Evolutionary conservation across 2,797 vertebrate species (phyloP).

Genomic region (Gymnoscopelus braueri): DNA sequence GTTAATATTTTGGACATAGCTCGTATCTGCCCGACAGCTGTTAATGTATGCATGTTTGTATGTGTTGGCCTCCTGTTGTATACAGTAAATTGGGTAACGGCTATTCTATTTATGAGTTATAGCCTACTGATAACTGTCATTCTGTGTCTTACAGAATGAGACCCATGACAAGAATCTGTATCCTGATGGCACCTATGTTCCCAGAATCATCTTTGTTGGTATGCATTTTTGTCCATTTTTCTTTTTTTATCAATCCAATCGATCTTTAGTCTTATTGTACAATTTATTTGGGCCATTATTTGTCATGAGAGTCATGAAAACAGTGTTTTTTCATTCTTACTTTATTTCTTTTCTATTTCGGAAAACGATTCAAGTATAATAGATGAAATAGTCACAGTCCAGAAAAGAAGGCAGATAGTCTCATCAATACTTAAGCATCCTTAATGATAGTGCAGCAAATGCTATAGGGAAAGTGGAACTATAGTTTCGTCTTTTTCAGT

Average conservation of each 20-base stretch:
- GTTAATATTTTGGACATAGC: no score
- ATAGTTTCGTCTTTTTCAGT: conserved; percentile 2
- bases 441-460: conserved; percentile 17
- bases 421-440: conserved; percentile 6
- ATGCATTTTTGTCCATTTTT: conserved; percentile 28
- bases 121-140: neutral
- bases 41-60: no score
- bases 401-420: neutral
- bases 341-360: neutral
- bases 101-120: neutral
- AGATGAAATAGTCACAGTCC: neutral
- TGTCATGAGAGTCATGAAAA: no score
- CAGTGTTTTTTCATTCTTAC: neutral
- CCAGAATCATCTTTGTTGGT: conserved; percentile 92
- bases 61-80: no score
- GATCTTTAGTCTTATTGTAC: neutral
- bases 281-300: neutral
- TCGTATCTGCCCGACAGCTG: no score
- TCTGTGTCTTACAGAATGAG: conserved; percentile 79
- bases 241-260: neutral
- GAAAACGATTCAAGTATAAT: neutral
- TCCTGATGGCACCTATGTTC: conserved; percentile 89
- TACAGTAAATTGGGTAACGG: neutral
- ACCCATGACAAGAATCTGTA: conserved; percentile 84
- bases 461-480: neutral